Evolutionary conservation across 2,113 vertebrate species (phyloP).

Genomic region (Channa maculata): DNA sequence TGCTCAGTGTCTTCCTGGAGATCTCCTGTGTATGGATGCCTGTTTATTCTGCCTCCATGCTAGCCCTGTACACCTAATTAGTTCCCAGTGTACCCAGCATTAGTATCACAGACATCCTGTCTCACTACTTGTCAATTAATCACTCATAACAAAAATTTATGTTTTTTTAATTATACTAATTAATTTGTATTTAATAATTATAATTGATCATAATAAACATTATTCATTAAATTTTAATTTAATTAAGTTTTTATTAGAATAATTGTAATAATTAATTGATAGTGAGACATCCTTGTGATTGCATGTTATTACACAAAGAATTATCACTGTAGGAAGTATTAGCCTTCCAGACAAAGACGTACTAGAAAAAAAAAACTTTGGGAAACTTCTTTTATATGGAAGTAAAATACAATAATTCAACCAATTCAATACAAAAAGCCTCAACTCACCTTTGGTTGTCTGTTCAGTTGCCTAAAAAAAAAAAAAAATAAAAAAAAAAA

Average conservation of each 20-base stretch:
- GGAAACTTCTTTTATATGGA: background rate
- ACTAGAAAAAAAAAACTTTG: background rate
- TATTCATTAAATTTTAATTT: no score
- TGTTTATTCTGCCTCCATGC: constrained; percentile 59
- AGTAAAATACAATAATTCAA: background rate
- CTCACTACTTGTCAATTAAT: constrained; percentile 22
- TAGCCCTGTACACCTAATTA: constrained; percentile 62
- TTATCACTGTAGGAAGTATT: no score
- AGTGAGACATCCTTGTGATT: no score
- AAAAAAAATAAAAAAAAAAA: constrained; percentile 44
- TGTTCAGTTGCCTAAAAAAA: constrained; percentile 94
- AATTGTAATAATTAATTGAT: no score
- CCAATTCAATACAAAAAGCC: constrained; percentile 17
- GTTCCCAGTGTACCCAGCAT: constrained; percentile 47
- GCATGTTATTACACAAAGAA: no score
- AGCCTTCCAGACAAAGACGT: background rate
- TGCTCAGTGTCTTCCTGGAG: constrained; percentile 42
- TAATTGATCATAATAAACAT: no score
- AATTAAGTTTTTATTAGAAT: no score
- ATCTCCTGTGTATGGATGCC: constrained; percentile 50
- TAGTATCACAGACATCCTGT: constrained; percentile 36
- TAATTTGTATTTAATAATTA: no score
- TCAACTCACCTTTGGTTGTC: constrained; percentile 97
- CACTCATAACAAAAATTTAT: background rate
- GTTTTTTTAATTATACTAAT: no score